Evolutionary conservation across 1,140 invertebrate genomes (phyloP), one percentile per base, ranked within the genome.

Genomic region (Psilanteris sp.): DNA sequence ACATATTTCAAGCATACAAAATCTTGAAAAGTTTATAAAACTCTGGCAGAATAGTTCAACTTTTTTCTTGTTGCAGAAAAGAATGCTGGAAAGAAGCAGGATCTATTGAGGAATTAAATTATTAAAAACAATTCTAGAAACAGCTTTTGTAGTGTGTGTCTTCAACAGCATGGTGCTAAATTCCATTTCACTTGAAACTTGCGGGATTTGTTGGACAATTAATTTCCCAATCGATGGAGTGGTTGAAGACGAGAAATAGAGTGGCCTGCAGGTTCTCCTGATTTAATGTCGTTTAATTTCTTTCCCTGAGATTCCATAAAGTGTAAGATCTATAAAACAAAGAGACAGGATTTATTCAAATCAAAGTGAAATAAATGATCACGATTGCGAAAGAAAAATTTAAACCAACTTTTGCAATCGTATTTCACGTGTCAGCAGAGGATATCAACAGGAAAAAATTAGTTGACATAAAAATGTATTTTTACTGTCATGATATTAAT

Each of bases 141-240:
- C 8, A 29, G 10, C 7, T 29, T 29, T 9, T 1, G 10, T 6
- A 9, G 7, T 10, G 27, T 29, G 3, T 29, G 9, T 1, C 10
- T 29, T 29, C 27, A 29, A 7, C 27, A 29, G 7, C n/a, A 29
- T 29, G 27, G 9, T 29, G 9, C 27, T 29, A 9, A 1, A 29
- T 20, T 62, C 11, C 52, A 74, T 68, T 66, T 10, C 37, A 37
- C 9, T 22, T 3, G 29, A 3, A 22, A 29, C 31, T 77, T 81
- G 20, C 61, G 73, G 1, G 20, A 52, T 22, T 78, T 43, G 11
- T 41, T 83, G 15, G 37, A 83, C 14, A 31, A 5, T 2, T 16
- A 9, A 16, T 81, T 79, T 70, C 76, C 78, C 27, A 11, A 52
- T 22, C 48, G 37, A 36, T 84, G 81, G 79, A 83, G 84, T 48